Conservation (phyloP, 1,140 invertebrate genomes). For the Bombus sibiricus region DNA sequence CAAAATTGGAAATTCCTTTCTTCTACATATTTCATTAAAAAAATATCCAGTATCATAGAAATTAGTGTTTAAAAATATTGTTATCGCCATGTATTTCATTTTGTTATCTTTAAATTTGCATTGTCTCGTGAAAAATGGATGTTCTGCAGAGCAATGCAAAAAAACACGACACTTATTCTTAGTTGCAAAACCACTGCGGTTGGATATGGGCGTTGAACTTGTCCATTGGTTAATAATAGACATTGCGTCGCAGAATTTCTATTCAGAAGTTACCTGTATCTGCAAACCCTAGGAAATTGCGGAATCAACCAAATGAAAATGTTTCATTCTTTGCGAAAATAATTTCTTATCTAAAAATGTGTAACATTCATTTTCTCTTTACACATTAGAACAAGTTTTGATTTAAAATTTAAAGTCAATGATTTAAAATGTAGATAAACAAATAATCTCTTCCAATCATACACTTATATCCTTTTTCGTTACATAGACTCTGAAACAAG, state of each 20-base stretch:
- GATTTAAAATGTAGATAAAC: background rate
- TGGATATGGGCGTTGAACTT: slow-evolving; percentile 46
- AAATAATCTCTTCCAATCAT: background rate
- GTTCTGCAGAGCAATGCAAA: background rate
- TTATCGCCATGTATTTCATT: background rate
- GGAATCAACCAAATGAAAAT: background rate
- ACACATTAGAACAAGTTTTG: background rate
- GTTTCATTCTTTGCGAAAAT: background rate
- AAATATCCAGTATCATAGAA: background rate
- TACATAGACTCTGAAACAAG: background rate
- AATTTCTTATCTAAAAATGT: background rate
- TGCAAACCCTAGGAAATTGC: background rate
- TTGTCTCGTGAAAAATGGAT: background rate
- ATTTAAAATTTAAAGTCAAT: no score
- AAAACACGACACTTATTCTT: slow-evolving; percentile 27
- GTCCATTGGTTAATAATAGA: slow-evolving; percentile 46
- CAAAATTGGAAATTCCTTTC: background rate
- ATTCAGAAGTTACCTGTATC: background rate
- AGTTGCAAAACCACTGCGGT: slow-evolving; percentile 39
- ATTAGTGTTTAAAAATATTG: background rate
- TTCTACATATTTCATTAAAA: background rate
- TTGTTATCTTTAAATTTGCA: background rate
- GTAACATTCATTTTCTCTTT: background rate
- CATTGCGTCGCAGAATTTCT: slow-evolving; percentile 4
- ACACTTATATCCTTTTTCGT: background rate